A percentile compares a stretch with the other conserved stretches of the same genome.
Conservation (phyloP, 53 echinoderm and acorn worm species). For the Actinopyga echinites region DNA sequence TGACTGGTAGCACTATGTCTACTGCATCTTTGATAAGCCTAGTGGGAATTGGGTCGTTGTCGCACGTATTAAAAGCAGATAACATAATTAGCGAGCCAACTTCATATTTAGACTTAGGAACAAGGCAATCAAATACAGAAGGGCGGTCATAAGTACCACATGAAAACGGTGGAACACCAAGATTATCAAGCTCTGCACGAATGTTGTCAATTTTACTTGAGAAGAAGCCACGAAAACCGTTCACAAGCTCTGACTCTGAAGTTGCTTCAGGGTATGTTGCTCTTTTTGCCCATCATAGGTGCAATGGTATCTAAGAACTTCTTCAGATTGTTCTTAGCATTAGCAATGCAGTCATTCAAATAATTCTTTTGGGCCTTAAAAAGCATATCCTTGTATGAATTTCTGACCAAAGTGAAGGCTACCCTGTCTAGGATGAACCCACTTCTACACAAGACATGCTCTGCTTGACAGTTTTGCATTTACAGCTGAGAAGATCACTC, state of each 20-base stretch:
- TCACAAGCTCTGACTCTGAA: neutral
- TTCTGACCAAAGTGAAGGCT: neutral
- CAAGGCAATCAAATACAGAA: neutral
- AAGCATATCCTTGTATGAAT: neutral
- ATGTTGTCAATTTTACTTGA: neutral
- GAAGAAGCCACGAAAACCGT: neutral
- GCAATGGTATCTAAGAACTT: neutral
- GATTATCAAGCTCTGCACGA: neutral
- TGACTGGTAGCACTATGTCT: neutral
- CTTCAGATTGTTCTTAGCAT: neutral
- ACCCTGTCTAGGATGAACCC: neutral
- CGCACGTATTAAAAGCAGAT: neutral
- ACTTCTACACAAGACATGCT: neutral
- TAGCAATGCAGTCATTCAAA: neutral
- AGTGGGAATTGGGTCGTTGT: neutral
- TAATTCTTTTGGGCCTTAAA: neutral
- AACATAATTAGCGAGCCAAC: neutral
- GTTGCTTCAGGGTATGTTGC: neutral
- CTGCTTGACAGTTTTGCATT: neutral
- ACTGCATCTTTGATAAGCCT: neutral
- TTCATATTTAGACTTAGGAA: no score
- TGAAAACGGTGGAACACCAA: neutral
- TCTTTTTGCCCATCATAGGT: neutral
- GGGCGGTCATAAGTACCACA: neutral
- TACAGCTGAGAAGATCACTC: neutral